Evolutionary conservation across 2,888 invertebrate species (phyloP).

Genomic region (Drosophila greeni): DNA sequence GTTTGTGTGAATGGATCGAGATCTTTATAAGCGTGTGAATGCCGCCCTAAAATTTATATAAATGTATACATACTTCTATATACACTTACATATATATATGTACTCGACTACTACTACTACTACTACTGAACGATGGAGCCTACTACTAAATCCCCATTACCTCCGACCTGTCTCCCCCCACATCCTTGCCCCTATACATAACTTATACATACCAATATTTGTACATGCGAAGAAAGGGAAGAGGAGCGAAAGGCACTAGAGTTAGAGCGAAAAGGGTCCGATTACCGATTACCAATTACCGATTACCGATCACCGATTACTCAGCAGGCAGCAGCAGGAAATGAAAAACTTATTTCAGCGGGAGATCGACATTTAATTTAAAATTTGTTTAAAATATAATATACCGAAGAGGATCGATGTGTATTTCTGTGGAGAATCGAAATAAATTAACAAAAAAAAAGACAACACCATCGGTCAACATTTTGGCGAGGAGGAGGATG

Average conservation of each 20-base stretch:
- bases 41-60: constrained; percentile 41
- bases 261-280: constrained; percentile 40
- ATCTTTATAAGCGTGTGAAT: constrained; percentile 30
- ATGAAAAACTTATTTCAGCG: constrained; percentile 12
- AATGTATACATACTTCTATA: constrained; percentile 54
- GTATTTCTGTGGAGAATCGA: constrained; percentile 69
- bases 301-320: constrained; percentile 11
- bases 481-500: neutral
- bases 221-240: constrained; percentile 51
- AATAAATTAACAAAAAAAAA: constrained; percentile 57
- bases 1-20: constrained; percentile 10
- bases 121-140: constrained; percentile 32
- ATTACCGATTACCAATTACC: constrained; percentile 15
- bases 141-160: constrained; percentile 29
- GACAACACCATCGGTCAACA: neutral
- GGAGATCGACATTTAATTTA: constrained; percentile 47
- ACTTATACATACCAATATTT: constrained; percentile 69
- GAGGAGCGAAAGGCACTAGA: constrained; percentile 45
- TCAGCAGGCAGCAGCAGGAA: neutral
- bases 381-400: constrained; percentile 64
- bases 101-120: constrained; percentile 60
- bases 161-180: constrained; percentile 1
- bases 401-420: constrained; percentile 40
- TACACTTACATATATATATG: constrained; percentile 40
- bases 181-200: constrained; percentile 34